phyloP scores from a whole-genome alignment of 2,888 invertebrate species.

The Caenorhabditis afra region DNA sequence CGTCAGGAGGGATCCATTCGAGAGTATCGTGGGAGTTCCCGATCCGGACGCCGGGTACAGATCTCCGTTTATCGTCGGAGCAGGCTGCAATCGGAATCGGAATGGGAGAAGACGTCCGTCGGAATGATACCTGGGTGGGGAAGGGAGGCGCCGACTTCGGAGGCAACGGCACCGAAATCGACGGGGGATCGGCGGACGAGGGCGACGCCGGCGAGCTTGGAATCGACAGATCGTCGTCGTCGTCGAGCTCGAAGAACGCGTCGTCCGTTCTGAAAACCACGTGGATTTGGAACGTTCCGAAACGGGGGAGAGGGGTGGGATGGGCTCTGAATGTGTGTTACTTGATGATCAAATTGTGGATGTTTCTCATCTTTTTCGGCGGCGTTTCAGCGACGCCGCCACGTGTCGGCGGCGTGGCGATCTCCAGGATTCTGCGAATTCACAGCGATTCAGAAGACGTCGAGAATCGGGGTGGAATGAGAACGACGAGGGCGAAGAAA shows the following conservation, averaged over 20 bases:
- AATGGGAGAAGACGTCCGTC: background rate
- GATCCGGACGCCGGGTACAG: slow-evolving; percentile 28
- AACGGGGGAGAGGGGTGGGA: background rate
- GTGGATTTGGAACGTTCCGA: background rate
- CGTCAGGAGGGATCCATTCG: slow-evolving; percentile 28
- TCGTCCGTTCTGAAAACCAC: slow-evolving; percentile 76
- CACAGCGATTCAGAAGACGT: background rate
- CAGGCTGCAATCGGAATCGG: slow-evolving; percentile 34
- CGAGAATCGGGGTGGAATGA: slow-evolving; percentile 12
- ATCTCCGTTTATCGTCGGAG: slow-evolving; percentile 38
- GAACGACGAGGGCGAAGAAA: slow-evolving; percentile 3
- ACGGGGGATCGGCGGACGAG: slow-evolving; percentile 33
- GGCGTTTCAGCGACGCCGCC: slow-evolving; percentile 31
- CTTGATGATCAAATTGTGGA: slow-evolving; percentile 69
- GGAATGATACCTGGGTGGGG: slow-evolving; percentile 17
- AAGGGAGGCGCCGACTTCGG: slow-evolving; percentile 62
- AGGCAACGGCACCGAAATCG: slow-evolving; percentile 46
- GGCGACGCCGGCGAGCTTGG: slow-evolving; percentile 42
- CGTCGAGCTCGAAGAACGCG: slow-evolving; percentile 74
- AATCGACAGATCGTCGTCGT: slow-evolving; percentile 67
- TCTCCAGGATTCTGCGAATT: slow-evolving; percentile 38
- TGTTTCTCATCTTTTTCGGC: slow-evolving; percentile 63
- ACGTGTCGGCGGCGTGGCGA: slow-evolving; percentile 30
- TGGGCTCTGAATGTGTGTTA: slow-evolving; percentile 14
- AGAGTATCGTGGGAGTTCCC: slow-evolving; percentile 36